Evolutionary conservation across 2,797 vertebrate genomes (phyloP).

Genomic region (Erithacus rubecula): DNA sequence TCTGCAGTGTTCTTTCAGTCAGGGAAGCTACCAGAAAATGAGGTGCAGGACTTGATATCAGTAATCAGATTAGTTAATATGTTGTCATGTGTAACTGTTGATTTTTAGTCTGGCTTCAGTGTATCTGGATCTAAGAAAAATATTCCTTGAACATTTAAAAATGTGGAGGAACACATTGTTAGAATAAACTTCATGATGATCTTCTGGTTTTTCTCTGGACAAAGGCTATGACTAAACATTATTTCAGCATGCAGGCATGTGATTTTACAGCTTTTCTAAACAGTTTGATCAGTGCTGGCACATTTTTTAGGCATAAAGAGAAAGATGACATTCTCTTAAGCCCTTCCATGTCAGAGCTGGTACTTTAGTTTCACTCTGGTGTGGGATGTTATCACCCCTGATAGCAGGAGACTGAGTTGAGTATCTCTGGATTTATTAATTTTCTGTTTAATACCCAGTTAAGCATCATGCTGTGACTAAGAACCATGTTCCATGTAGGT

Average conservation of each 20-base stretch:
- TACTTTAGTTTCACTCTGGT: background rate
- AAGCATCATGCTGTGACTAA: background rate
- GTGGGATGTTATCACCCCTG: background rate
- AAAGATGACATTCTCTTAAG: background rate
- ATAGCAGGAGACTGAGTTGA: background rate
- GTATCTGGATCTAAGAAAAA: background rate
- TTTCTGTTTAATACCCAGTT: background rate
- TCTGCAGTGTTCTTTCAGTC: conserved; percentile 56
- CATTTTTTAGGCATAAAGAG: background rate
- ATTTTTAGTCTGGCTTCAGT: background rate
- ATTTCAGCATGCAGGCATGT: background rate
- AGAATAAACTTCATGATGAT: background rate
- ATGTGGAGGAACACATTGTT: background rate
- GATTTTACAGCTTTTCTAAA: background rate
- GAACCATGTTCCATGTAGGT: background rate
- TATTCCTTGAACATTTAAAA: background rate
- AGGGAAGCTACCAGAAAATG: conserved; percentile 20
- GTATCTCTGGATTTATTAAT: background rate
- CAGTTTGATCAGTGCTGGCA: background rate
- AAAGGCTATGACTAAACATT: background rate
- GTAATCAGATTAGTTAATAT: conserved; percentile 3
- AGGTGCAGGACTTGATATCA: background rate
- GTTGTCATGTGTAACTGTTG: background rate
- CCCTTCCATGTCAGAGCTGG: background rate
- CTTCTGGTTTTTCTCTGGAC: background rate